Percentiles rank a stretch among this genome's conserved stretches.
Conservation (phyloP, 2,888 invertebrate species). For the Nemapogon koenigi region DNA sequence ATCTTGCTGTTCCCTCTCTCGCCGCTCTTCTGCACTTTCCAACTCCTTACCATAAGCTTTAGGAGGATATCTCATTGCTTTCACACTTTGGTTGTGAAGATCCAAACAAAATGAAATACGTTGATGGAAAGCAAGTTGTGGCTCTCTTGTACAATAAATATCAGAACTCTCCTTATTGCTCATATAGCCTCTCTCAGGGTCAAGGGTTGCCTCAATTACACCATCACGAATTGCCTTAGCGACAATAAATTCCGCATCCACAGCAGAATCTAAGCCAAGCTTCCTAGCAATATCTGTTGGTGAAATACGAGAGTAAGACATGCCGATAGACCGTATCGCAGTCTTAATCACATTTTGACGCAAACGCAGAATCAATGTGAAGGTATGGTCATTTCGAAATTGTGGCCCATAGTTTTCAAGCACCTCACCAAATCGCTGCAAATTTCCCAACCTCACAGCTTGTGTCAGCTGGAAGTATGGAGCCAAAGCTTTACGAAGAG, state of each 20-base stretch:
- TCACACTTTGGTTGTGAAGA: conserved; percentile 98
- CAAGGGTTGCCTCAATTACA: conserved; percentile 96
- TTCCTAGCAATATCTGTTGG: conserved; percentile 95
- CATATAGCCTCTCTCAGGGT: conserved; percentile 96
- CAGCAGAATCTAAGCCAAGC: conserved; percentile 90
- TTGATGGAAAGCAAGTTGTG: conserved; percentile 95
- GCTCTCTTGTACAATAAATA: conserved; percentile 95
- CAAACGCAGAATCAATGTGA: conserved; percentile 92
- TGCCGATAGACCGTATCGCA: conserved; percentile 92
- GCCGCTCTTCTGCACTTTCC: conserved; percentile 95
- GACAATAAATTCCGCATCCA: conserved; percentile 99
- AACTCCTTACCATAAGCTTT: conserved; percentile 98
- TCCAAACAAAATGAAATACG: conserved; percentile 97
- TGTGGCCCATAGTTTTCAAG: conserved; percentile 89
- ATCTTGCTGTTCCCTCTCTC: conserved; percentile 97
- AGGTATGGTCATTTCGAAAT: conserved; percentile 94
- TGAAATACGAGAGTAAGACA: conserved; percentile 96
- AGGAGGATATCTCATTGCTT: conserved; percentile 99
- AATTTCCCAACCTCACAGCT: conserved; percentile 93
- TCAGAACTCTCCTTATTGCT: conserved; percentile 97
- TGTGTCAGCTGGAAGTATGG: conserved; percentile 98
- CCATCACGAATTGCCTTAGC: conserved; percentile 98
- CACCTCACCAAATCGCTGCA: conserved; percentile 93
- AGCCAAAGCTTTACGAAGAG: conserved; percentile 84
- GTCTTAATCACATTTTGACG: conserved; percentile 99